A percentile compares a stretch with the other conserved stretches of the same genome.
Evolutionary conservation across 2,113 vertebrate species (phyloP).

Genomic region (Rhea pennata): DNA sequence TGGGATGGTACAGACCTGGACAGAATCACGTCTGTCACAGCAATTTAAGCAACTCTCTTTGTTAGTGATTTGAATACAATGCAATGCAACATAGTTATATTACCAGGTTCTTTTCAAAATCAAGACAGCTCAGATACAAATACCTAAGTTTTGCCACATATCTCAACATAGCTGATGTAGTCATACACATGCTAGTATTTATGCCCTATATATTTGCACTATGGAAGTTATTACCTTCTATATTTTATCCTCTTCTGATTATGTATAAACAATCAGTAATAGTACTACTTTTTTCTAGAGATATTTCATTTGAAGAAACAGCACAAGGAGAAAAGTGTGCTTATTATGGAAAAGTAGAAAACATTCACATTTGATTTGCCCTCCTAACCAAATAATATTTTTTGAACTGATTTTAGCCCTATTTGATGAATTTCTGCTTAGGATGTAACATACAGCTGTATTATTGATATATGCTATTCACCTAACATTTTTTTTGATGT

Average conservation of each 20-base stretch:
- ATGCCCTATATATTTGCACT: not conserved
- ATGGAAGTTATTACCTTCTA: not conserved
- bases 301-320: not conserved
- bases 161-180: not conserved
- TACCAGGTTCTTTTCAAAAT: not conserved
- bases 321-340: not conserved
- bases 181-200: not conserved
- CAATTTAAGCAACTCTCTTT: not conserved
- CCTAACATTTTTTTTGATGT: not conserved
- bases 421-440: not conserved
- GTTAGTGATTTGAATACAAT: not conserved
- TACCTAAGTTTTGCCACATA: not conserved
- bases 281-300: not conserved
- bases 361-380: not conserved
- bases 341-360: not conserved
- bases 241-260: not conserved
- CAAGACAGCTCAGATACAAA: not conserved
- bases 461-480: not conserved
- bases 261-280: not conserved
- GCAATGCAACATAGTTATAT: not conserved
- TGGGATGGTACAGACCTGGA: not conserved
- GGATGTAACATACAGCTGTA: not conserved
- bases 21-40: not conserved
- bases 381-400: not conserved
- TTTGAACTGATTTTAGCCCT: not conserved